Conservation (phyloP, 2,113 vertebrate genomes). For the Gambusia affinis region DNA sequence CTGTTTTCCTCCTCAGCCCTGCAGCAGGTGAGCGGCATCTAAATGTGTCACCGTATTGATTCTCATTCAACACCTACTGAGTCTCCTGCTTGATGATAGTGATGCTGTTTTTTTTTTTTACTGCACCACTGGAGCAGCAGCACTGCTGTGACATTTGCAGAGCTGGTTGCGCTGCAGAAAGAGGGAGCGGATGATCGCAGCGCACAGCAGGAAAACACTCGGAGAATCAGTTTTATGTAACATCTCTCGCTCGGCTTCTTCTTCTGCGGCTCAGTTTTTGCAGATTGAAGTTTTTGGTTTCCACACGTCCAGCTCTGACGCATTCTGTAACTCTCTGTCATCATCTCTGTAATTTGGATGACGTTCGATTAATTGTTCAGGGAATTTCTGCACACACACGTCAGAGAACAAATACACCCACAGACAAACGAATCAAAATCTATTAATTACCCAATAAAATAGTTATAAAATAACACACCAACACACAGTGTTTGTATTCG, state of each 20-base stretch:
- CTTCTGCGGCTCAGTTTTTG: constrained; percentile 33
- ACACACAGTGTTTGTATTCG: neutral
- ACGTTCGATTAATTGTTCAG: neutral
- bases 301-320: constrained; percentile 47
- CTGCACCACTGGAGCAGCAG: constrained; percentile 9
- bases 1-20: constrained; percentile 44
- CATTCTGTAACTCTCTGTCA: neutral
- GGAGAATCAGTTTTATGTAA: constrained; percentile 6
- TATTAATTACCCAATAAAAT: neutral
- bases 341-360: neutral
- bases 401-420: neutral
- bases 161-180: constrained; percentile 44
- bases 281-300: constrained; percentile 68
- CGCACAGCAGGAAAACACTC: constrained; percentile 15
- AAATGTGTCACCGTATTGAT: constrained; percentile 26
- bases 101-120: neutral
- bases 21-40: constrained; percentile 74
- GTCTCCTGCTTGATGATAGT: constrained; percentile 9
- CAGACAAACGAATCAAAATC: neutral
- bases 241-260: constrained; percentile 3
- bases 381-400: neutral
- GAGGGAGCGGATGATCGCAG: constrained; percentile 19
- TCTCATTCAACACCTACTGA: constrained; percentile 6
- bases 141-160: constrained; percentile 8
- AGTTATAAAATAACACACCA: neutral